These are phyloP conservation scores for Zeus faber DNA, from an alignment of 2,113 vertebrate species.

Conservation along the genomic window DNA sequence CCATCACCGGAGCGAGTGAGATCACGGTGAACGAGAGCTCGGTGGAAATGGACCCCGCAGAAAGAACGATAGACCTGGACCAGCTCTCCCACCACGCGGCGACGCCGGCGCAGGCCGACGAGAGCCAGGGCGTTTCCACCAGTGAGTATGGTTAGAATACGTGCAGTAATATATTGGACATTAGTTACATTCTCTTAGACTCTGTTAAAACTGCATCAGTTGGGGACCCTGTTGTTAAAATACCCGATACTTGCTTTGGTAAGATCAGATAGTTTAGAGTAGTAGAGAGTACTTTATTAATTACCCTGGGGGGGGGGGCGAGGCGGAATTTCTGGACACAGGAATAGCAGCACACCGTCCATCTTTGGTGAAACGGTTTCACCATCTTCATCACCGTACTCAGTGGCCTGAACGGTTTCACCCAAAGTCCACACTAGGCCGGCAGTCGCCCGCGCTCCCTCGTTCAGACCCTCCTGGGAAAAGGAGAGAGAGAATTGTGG, in stretches of 20 bases:
- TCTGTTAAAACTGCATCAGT: neutral
- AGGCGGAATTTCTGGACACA: no score
- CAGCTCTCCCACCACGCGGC: conserved; percentile 80
- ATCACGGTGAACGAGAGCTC: conserved; percentile 89
- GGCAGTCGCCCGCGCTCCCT: conserved; percentile 25
- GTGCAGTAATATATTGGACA: neutral
- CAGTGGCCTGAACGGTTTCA: conserved; percentile 5
- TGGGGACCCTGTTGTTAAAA: neutral
- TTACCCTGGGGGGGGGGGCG: no score
- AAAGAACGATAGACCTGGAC: conserved; percentile 75
- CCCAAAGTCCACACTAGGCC: conserved; percentile 25
- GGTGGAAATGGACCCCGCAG: conserved; percentile 80
- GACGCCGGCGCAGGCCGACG: conserved; percentile 75
- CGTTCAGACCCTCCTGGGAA: conserved; percentile 6
- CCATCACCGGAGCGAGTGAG: conserved; percentile 88
- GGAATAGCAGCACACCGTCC: no score
- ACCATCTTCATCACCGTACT: no score
- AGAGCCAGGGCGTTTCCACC: conserved; percentile 83
- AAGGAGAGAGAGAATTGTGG: conserved; percentile 11
- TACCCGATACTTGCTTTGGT: neutral
- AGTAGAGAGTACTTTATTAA: no score
- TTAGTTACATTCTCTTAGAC: neutral
- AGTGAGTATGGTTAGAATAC: neutral
- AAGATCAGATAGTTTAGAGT: no score
- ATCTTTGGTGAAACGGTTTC: no score